These are phyloP conservation scores for Lophochroa leadbeateri DNA, from an alignment of 2,113 vertebrate genomes.

Conservation along the genomic window DNA sequence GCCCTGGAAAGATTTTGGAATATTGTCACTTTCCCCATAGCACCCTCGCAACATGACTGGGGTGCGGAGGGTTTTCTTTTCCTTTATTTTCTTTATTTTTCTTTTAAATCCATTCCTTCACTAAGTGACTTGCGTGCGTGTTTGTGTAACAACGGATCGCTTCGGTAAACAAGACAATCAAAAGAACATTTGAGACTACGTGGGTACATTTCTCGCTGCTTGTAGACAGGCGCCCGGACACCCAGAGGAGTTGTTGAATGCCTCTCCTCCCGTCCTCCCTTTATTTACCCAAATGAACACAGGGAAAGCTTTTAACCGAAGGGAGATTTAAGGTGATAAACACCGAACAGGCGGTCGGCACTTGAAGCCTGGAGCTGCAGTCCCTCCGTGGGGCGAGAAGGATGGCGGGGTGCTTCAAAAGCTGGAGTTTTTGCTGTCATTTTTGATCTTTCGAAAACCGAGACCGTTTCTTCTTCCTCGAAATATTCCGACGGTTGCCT, in stretches of 20 bases:
- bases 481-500: neutral
- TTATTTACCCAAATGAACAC: slow-evolving; percentile 21
- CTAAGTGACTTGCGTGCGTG: neutral
- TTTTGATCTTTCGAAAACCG: neutral
- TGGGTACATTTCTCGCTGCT: slow-evolving; percentile 16
- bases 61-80: too few relatives aligned
- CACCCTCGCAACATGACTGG: neutral
- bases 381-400: neutral
- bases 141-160: slow-evolving; percentile 13
- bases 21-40: neutral
- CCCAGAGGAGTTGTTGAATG: slow-evolving; percentile 21
- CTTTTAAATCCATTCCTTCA: neutral
- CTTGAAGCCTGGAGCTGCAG: neutral
- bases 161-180: slow-evolving; percentile 38
- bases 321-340: slow-evolving; percentile 29
- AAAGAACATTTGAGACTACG: slow-evolving; percentile 30
- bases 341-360: neutral
- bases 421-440: neutral
- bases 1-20: neutral
- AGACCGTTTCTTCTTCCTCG: neutral
- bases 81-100: neutral
- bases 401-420: neutral
- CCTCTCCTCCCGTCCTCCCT: neutral
- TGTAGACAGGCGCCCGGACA: slow-evolving; percentile 3
- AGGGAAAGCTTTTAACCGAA: slow-evolving; percentile 8